phyloP scores from a whole-genome alignment of 2,797 vertebrate species.

The Coregonus sp. region DNA sequence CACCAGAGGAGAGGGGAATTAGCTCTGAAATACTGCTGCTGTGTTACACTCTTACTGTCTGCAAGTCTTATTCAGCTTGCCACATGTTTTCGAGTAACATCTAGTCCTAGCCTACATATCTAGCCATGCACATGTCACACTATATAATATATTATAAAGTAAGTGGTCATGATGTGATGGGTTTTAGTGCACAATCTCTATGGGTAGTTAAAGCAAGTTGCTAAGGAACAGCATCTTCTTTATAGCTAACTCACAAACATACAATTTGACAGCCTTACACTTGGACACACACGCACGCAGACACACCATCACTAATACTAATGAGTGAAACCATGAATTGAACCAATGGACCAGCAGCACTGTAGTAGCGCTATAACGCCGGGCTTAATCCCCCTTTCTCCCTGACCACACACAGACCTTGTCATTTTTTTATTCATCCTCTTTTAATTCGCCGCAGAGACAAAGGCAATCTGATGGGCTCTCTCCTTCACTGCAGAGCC shows the following conservation, averaged over 20 bases:
- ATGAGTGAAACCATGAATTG: background rate
- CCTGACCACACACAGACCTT: constrained; percentile 20
- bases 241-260: background rate
- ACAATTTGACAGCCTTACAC: background rate
- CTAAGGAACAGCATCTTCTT: background rate
- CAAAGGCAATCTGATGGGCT: constrained; percentile 65
- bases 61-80: background rate
- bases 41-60: background rate
- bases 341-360: background rate
- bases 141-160: background rate
- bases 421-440: constrained; percentile 48
- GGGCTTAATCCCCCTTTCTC: constrained; percentile 8
- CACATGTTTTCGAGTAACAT: no score
- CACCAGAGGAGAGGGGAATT: background rate
- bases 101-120: background rate
- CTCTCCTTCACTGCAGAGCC: constrained; percentile 61
- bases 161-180: background rate
- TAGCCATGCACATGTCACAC: background rate
- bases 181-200: background rate
- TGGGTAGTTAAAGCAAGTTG: background rate
- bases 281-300: constrained; percentile 16
- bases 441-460: constrained; percentile 68
- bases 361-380: background rate
- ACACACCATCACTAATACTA: constrained; percentile 22
- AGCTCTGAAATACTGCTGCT: background rate